phyloP scores from a whole-genome alignment of 2,797 vertebrate genomes.

The Pterois miles region DNA sequence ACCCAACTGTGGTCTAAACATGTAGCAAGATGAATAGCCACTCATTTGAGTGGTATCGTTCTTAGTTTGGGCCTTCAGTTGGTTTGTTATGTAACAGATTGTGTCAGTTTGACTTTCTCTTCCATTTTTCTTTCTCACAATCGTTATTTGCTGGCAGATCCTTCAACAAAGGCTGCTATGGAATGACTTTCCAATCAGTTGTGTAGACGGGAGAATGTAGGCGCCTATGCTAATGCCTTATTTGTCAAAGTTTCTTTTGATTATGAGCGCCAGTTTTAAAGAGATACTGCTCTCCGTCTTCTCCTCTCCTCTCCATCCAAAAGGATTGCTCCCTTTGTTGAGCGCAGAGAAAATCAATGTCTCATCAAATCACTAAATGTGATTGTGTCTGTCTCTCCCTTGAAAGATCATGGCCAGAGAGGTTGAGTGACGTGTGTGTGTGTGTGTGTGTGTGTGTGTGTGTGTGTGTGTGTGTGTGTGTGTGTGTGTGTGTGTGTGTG shows the following conservation, averaged over 20 bases:
- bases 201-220: conserved; percentile 57
- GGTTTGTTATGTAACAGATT: conserved; percentile 58
- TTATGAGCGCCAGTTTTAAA: conserved; percentile 43
- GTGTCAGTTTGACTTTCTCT: conserved; percentile 50
- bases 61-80: conserved; percentile 26
- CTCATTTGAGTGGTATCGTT: conserved; percentile 35
- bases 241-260: conserved; percentile 61
- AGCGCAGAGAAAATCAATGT: conserved; percentile 69
- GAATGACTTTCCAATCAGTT: conserved; percentile 47
- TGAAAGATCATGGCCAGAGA: conserved; percentile 46
- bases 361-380: conserved; percentile 64
- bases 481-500: not conserved
- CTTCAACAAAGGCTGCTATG: conserved; percentile 55
- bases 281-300: not conserved
- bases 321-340: conserved; percentile 55
- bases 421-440: conserved; percentile 30
- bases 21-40: conserved; percentile 20
- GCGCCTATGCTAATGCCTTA: conserved; percentile 50
- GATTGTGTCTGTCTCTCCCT: conserved; percentile 57
- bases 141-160: conserved; percentile 57
- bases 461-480: conserved; percentile 1
- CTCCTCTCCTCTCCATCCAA: not conserved
- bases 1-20: conserved; percentile 9
- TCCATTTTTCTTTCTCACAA: conserved; percentile 38
- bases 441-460: conserved; percentile 13